Conservation (phyloP, 2,797 vertebrate genomes). For the Hyperoplus immaculatus region DNA sequence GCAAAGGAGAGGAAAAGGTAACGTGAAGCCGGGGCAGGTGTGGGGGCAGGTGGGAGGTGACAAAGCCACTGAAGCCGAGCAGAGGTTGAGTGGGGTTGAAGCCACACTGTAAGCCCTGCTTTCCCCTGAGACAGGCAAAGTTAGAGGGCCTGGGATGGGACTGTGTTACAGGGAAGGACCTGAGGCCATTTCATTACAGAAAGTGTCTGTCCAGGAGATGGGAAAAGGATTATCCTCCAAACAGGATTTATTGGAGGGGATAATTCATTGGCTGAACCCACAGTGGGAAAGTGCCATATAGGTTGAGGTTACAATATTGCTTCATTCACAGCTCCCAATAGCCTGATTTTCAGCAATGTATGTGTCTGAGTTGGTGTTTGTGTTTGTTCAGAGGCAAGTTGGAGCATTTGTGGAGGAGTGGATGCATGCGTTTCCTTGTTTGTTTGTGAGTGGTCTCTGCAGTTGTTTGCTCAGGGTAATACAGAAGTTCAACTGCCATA, state of each 20-base stretch:
- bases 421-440: not conserved
- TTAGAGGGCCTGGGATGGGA: conserved; percentile 77
- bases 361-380: conserved; percentile 61
- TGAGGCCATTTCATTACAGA: conserved; percentile 89
- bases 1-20: conserved; percentile 69
- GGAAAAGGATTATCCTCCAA: conserved; percentile 89
- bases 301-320: conserved; percentile 89
- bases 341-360: conserved; percentile 72
- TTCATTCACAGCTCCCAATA: conserved; percentile 84
- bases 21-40: conserved; percentile 69
- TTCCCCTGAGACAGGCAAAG: conserved; percentile 78
- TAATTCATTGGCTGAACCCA: conserved; percentile 88
- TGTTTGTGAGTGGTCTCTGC: conserved; percentile 37
- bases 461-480: conserved; percentile 33
- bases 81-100: conserved; percentile 83
- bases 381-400: conserved; percentile 45
- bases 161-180: conserved; percentile 84
- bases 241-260: conserved; percentile 90
- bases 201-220: conserved; percentile 90
- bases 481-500: conserved; percentile 49
- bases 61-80: conserved; percentile 79
- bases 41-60: conserved; percentile 74
- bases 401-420: conserved; percentile 39
- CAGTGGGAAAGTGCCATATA: conserved; percentile 85
- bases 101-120: conserved; percentile 80